Conservation (phyloP, 2,797 vertebrate genomes). For the Nannoperca obscura region DNA sequence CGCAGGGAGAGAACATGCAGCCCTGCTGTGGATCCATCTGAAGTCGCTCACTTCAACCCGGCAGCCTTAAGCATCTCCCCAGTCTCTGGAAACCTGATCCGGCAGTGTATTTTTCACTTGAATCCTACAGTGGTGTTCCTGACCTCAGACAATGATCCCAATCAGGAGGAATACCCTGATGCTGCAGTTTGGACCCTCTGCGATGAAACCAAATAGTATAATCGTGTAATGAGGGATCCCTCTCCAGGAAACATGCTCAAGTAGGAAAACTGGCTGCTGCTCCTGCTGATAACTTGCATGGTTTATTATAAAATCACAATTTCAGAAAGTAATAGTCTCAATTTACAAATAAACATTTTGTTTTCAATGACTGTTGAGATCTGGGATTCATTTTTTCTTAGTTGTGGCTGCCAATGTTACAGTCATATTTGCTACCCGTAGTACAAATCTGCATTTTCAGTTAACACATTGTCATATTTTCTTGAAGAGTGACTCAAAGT, state of each 20-base stretch:
- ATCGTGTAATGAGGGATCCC: constrained; percentile 80
- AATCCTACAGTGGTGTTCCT: constrained; percentile 75
- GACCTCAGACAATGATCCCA: constrained; percentile 81
- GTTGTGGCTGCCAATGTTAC: constrained; percentile 47
- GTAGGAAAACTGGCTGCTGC: constrained; percentile 77
- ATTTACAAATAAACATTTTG: constrained; percentile 72
- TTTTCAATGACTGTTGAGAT: constrained; percentile 45
- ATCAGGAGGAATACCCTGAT: constrained; percentile 83
- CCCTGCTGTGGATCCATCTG: constrained; percentile 61
- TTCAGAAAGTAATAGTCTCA: constrained; percentile 77
- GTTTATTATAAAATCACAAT: constrained; percentile 72
- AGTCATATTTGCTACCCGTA: constrained; percentile 67
- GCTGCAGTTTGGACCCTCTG: constrained; percentile 79
- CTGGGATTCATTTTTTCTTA: constrained; percentile 56
- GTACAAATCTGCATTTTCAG: constrained; percentile 63
- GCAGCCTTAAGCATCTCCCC: constrained; percentile 64
- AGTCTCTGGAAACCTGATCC: constrained; percentile 74
- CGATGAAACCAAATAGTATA: constrained; percentile 82
- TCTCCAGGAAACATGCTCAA: constrained; percentile 79
- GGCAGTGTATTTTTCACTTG: constrained; percentile 72
- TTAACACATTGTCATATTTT: constrained; percentile 66
- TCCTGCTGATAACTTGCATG: constrained; percentile 69
- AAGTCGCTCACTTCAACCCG: constrained; percentile 63
- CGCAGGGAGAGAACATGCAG: constrained; percentile 55
- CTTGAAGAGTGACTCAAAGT: constrained; percentile 55